Evolutionary conservation across 2,797 vertebrate genomes (phyloP), one percentile per base, ranked within the genome.

Genomic region (Tragopan temminckii): DNA sequence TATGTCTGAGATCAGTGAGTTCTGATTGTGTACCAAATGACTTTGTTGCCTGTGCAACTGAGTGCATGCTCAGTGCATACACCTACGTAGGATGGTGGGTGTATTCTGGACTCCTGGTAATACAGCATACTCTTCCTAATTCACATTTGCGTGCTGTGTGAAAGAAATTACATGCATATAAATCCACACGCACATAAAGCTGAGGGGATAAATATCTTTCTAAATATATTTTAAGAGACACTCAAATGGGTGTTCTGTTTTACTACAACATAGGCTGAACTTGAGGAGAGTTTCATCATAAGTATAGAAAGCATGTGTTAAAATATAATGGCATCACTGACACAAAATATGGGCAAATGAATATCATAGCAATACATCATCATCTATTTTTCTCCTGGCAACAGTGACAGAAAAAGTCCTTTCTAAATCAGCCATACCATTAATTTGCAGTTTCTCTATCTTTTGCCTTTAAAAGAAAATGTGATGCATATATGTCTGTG

Each of bases 301-400:
- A 13, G 24, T 75, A 55, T 5, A 70, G 62, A 70, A 91, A 89
- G 12, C 40, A 27, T 33, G 9, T 70, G 25, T 59, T 59, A 82
- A 89, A 96, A 80, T 13, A 89, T n/a, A 76, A 83, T 19, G 46
- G 8, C 63, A 76, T 70, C 46, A 77, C 40, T 80, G 76, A 59
- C 1, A 43, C 67, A 80, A 74, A 85, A 48, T 86, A 59, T 2
- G 31, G 15, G 12, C 69, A 80, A 85, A 87, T 50, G 9, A 75
- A 5, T 88, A 88, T 61, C 53, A n/a, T 31, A 91, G 43, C 27
- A 92, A 53, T 80, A 66, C 7, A 1, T 20, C 7, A 84, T 59
- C 62, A 59, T 62, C 79, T 87, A 9, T 38, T 63, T 61, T 81
- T 86, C 48, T 72, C 36, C 71, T 87, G 45, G 36, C 45, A 88